Base-by-base conservation (phyloP, 2,113 vertebrate genomes). In the Scopus umbretta region DNA sequence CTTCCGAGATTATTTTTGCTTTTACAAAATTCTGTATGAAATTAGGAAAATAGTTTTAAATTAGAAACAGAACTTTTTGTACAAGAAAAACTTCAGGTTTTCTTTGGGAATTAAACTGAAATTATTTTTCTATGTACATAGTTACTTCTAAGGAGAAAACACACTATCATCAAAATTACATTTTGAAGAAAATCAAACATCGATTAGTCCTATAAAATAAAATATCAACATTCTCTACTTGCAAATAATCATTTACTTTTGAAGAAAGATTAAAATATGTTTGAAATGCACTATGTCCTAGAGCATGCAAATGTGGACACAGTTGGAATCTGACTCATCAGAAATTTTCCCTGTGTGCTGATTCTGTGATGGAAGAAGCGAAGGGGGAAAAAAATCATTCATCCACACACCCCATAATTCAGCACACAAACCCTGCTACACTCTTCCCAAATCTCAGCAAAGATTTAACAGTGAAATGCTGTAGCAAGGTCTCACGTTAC, bases 391-490 rank as follows among this genome's bases (percentile, higher is more conserved):
- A 93, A 95, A 95, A 70, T 86, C 50, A 67, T 86, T 92, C 84
- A 87, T 74, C 61, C 10, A 0, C 80, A 92, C 94, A 96, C 80
- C 80, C 80, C 92, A 94, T 96, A 96, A 94, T 71, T 97, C 94
- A 96, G 56, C 68, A 71, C 56, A 38, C 68, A 84, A 96, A 86
- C 55, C 36, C 72, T 30, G 25, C 10, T 61, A 45, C 61, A 7
- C 61, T 95, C 92, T 93, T 93, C 90, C 92, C 83, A 87, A 84
- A 92, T 92, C 92, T 91, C 92, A 94, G 83, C 88, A 86, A 94
- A 92, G 83, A 59, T 86, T 94, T 86, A 84, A 42, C 84, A 50
- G 86, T 88, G 86, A 94, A 96, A 95, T 91, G 92, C 90, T 95
- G 86, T 67, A 86, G 80, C 62, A 27, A 68, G 52, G 36, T 79